A percentile compares a stretch with the other conserved stretches of the same genome.
Conservation (phyloP, 2,888 invertebrate species). For the Brenthis daphne region DNA sequence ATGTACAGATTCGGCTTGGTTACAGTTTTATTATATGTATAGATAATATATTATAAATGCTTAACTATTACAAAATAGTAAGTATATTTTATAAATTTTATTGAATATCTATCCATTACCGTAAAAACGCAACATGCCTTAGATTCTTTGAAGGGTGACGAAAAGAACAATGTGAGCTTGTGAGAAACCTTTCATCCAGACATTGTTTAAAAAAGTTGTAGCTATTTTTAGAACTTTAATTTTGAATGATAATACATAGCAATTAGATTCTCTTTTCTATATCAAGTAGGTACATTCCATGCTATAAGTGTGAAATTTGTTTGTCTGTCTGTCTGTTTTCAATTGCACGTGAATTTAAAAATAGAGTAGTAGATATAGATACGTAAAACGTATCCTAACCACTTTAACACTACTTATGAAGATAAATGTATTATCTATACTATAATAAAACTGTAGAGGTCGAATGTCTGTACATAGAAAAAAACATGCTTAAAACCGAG, state of each 20-base stretch:
- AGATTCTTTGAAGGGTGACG: slow-evolving; percentile 21
- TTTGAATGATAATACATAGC: not conserved
- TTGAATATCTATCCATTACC: not conserved
- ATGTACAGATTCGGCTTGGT: no score
- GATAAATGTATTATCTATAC: no score
- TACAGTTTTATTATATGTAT: no score
- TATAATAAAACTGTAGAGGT: no score
- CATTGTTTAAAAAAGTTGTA: no score
- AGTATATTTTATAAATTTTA: not conserved
- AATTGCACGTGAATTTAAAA: not conserved
- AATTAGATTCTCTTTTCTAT: not conserved
- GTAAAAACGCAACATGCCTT: slow-evolving; percentile 14
- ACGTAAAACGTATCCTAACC: not conserved
- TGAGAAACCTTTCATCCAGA: slow-evolving; percentile 18
- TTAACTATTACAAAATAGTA: no score
- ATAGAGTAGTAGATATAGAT: not conserved
- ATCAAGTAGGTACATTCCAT: not conserved
- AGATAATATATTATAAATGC: no score
- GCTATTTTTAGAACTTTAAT: no score
- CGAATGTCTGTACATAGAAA: no score
- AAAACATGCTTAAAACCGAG: no score
- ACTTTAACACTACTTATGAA: no score
- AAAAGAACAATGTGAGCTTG: slow-evolving; percentile 28
- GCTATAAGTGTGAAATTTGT: not conserved
- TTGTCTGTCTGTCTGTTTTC: not conserved